Evolutionary conservation across 2,888 invertebrate species (phyloP), one percentile per base, ranked within the genome.

Genomic region (Linyphia triangularis): DNA sequence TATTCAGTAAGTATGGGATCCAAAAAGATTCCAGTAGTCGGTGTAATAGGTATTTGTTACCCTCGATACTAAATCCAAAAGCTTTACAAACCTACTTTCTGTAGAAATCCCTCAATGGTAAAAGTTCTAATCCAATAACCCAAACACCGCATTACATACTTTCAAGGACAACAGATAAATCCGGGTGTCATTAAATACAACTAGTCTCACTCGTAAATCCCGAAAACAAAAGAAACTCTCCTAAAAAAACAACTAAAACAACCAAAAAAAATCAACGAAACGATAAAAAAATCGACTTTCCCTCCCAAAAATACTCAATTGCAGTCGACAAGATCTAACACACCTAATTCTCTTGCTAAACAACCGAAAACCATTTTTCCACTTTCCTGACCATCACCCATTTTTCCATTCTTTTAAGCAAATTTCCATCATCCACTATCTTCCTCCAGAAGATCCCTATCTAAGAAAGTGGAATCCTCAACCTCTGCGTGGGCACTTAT

Each of bases 371-470:
- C 13, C 57, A 57, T 72, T 82, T 82, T 72, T 72, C 82, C 72
- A 82, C 70, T 82, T 82, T 82, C 72, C 59, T 81, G 79, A 57
- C 37, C 10, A 30, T 61, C 69, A 61, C n/a, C 59, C 26, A 85
- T 85, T 51, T 33, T 85, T 85, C 61, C 43, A 85, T 85, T 79
- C 78, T 78, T 85, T 77, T 86, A 57, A 16, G 57, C 57, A 67
- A 85, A 77, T 59, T 77, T 77, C 30, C 73, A 43, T 33, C n/a
- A n/a, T 40, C 16, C 40, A 9, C 40, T 40, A 40, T 40, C 40
- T 40, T n/a, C 40, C 40, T 40, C 40, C 40, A 40, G 16, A 40
- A 51, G 63, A 63, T 63, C 63, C 63, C 24, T 63, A 63, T 63
- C 63, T 9, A 26, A 63, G 26, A 63, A 63, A 5, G 16, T 0